A percentile compares a stretch with the other conserved stretches of the same genome.
phyloP scores from a whole-genome alignment of 1,140 invertebrate species.

The Mizuhopecten yessoensis region DNA sequence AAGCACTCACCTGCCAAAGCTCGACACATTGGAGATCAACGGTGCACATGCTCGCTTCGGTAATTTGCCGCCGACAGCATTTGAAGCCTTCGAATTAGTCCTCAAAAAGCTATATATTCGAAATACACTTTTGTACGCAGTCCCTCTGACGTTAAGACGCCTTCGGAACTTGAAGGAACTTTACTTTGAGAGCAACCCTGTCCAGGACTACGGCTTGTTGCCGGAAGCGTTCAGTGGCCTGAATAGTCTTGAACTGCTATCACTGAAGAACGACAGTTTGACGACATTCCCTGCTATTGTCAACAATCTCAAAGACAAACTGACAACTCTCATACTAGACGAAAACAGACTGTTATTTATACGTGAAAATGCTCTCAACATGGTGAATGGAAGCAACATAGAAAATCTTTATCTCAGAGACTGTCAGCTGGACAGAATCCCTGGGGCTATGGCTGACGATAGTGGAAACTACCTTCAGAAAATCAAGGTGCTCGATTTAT shows the following conservation, averaged over 20 bases:
- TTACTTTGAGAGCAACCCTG: slow-evolving; percentile 45
- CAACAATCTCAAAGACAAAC: neutral
- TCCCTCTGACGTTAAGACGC: slow-evolving; percentile 38
- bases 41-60: neutral
- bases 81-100: slow-evolving; percentile 7
- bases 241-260: neutral
- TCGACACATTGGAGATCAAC: slow-evolving; percentile 45
- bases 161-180: slow-evolving; percentile 43
- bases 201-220: slow-evolving; percentile 44
- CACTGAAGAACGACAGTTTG: slow-evolving; percentile 41
- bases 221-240: slow-evolving; percentile 36
- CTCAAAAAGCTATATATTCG: slow-evolving; percentile 34
- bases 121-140: slow-evolving; percentile 33
- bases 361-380: slow-evolving; percentile 47
- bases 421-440: slow-evolving; percentile 48
- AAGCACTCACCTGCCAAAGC: slow-evolving; percentile 42
- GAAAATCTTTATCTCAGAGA: slow-evolving; percentile 16
- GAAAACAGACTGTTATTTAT: slow-evolving; percentile 46
- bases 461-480: slow-evolving; percentile 37
- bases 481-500: slow-evolving; percentile 42
- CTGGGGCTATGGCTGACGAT: slow-evolving; percentile 1
- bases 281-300: slow-evolving; percentile 51
- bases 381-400: slow-evolving; percentile 43
- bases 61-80: slow-evolving; percentile 22
- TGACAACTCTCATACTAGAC: slow-evolving; percentile 22